Conservation (phyloP, 1,140 invertebrate genomes). For the Seison nebaliae region DNA sequence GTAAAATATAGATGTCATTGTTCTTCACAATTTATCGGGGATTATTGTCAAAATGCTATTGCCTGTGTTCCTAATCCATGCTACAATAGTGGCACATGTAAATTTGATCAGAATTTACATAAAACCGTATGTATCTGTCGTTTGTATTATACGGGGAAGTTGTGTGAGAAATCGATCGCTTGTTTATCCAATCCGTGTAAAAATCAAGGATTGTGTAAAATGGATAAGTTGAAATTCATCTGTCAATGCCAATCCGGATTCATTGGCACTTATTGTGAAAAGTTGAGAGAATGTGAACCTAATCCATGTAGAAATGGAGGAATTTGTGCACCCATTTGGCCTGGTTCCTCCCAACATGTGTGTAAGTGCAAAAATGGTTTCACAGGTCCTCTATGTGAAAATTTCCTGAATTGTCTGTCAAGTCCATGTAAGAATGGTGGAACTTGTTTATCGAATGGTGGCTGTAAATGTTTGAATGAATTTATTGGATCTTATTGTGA, state of each 20-base stretch:
- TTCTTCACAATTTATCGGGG: constrained; percentile 4
- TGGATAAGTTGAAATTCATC: constrained; percentile 27
- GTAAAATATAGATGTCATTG: not conserved
- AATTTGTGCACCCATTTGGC: constrained; percentile 40
- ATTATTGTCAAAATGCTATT: constrained; percentile 10
- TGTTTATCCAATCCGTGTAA: constrained; percentile 6
- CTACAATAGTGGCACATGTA: constrained; percentile 18
- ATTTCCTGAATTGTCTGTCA: constrained; percentile 23
- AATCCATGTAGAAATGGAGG: constrained; percentile 65
- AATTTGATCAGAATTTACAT: not conserved
- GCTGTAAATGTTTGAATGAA: not conserved
- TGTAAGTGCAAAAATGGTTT: constrained; percentile 6
- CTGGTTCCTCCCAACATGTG: constrained; percentile 1
- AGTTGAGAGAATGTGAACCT: constrained; percentile 21
- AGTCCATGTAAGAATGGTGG: constrained; percentile 69
- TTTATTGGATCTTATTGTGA: not conserved
- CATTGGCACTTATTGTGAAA: constrained; percentile 11
- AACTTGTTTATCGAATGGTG: constrained; percentile 33
- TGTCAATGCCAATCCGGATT: not conserved
- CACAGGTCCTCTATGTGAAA: constrained; percentile 5
- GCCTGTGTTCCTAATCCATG: constrained; percentile 17
- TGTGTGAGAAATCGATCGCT: constrained; percentile 11
- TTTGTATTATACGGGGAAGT: constrained; percentile 13
- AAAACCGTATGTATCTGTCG: constrained; percentile 14
- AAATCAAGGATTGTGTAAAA: constrained; percentile 7